Conservation (phyloP, 2,888 invertebrate genomes). For the Rhagonycha fulva region DNA sequence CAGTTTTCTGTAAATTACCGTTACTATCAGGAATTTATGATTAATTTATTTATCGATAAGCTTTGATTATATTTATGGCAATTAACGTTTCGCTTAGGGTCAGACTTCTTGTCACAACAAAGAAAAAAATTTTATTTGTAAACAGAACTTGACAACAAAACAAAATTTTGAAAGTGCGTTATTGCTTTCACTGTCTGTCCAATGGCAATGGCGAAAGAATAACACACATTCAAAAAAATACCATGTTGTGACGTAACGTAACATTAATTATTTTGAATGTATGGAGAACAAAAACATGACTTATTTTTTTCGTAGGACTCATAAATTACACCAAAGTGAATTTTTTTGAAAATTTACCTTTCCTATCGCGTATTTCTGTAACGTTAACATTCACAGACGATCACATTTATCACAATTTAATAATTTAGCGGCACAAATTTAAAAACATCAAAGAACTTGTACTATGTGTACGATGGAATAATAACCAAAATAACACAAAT, state of each 20-base stretch:
- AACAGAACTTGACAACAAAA: not conserved
- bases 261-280: not conserved
- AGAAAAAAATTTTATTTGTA: not conserved
- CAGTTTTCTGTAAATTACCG: not conserved
- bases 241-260: conserved; percentile 1
- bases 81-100: not conserved
- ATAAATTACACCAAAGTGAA: not conserved
- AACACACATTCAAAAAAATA: not conserved
- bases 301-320: not conserved
- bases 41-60: not conserved
- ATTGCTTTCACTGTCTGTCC: not conserved
- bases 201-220: conserved; percentile 1
- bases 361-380: not conserved
- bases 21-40: not conserved
- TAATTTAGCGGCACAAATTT: conserved; percentile 8
- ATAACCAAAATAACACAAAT: not conserved
- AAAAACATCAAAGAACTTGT: not conserved
- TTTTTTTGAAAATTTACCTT: conserved; percentile 9
- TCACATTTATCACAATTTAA: conserved; percentile 3
- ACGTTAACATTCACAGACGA: conserved; percentile 6
- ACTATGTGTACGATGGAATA: not conserved
- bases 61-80: not conserved
- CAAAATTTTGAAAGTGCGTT: not conserved
- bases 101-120: not conserved
- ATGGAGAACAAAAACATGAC: not conserved